These are phyloP conservation scores for Dendrocincla tyrannina DNA, from an alignment of 2,797 vertebrate species.

Conservation along the genomic window DNA sequence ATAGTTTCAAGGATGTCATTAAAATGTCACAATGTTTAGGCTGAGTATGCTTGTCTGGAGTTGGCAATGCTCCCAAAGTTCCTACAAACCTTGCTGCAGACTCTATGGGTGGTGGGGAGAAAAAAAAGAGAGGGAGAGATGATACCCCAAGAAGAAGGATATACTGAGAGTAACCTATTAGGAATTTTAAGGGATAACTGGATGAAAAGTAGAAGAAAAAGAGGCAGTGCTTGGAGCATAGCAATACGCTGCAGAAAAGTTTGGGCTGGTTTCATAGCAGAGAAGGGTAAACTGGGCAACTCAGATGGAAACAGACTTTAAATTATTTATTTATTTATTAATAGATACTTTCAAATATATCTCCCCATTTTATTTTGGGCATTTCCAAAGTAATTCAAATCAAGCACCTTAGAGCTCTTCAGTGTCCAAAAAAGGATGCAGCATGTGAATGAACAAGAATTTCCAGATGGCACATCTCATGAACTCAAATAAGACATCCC, in stretches of 20 bases:
- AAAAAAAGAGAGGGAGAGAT: neutral
- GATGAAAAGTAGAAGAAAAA: neutral
- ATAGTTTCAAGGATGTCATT: accelerated
- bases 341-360: neutral
- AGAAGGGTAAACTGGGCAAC: neutral
- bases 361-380: neutral
- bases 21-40: accelerated
- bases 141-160: neutral
- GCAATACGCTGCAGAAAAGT: neutral
- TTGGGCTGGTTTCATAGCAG: neutral
- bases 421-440: slow-evolving; percentile 35
- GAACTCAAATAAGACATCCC: slow-evolving; percentile 40
- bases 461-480: slow-evolving; percentile 11
- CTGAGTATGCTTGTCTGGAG: accelerated
- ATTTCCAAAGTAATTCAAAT: neutral
- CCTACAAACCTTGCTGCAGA: neutral
- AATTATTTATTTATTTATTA: neutral
- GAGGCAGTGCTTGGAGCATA: neutral
- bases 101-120: neutral
- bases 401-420: slow-evolving; percentile 6
- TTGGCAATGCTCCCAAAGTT: neutral
- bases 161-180: neutral
- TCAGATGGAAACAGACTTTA: neutral
- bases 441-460: slow-evolving; percentile 40
- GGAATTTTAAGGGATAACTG: neutral